Base-by-base conservation (phyloP, 2,797 vertebrate genomes). In the Ptychadena robeensis region DNA sequence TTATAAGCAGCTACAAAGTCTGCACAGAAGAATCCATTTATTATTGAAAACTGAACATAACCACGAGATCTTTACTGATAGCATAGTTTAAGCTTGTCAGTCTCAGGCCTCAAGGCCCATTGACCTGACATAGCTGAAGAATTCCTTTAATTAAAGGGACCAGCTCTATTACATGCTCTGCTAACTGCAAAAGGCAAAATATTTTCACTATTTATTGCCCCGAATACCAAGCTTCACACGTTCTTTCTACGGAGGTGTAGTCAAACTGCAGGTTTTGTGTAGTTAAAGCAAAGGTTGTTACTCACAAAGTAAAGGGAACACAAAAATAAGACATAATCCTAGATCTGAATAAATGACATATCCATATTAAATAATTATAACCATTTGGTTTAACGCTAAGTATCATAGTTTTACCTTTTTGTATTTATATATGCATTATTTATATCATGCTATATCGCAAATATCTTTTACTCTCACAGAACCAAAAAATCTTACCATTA, bases 141-240 rank as follows among this genome's bases (percentile, higher is more conserved):
- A 64, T 64, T 64, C 61, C 25, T 64, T 64, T 64, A 31, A 27
- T 64, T 64, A 64, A 27, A 64, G 25, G 30, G 25, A 64, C 61
- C 4, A 25, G 0, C 9, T 27, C 61, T 64, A 27, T 31, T 27
- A 11, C 44, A 53, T 53, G 44, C 44, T 53, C 44, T 53, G 18
- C 10, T 22, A 53, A 48, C 6, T 7, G 14, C 18, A 53, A 3
- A 53, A 22, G 18, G 44, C 10, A 70, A 70, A 70, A 37, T 35
- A 35, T 35, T n/a, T 35, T 67, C 65, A 35, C 31, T 37, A 67
- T 67, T 35, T 67, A 35, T 35, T 35, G 32, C 65, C 22, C 18
- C 35, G 65, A 67, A 67, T 34, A 32, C 65, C 15, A 67, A n/a
- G 65, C 18, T 34, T 34, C 15, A n/a, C 32, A 34, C 34, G 15